Conservation (phyloP, 1,140 invertebrate genomes). For the Armadillidium nasatum region DNA sequence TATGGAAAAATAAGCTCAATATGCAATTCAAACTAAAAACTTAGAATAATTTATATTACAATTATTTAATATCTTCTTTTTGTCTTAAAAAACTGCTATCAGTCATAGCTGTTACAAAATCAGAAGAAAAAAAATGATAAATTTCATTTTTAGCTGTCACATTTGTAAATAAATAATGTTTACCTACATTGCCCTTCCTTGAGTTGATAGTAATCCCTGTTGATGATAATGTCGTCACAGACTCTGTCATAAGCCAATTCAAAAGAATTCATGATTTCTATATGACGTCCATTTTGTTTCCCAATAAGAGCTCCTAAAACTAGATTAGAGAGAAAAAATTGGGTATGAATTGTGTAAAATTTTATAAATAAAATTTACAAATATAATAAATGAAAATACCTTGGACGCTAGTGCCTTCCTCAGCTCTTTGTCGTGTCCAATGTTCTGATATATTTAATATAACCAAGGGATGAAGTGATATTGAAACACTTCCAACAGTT, state of each 20-base stretch:
- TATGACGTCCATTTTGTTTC: conserved; percentile 91
- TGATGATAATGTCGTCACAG: conserved; percentile 76
- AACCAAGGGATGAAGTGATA: conserved; percentile 91
- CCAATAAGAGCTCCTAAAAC: conserved; percentile 94
- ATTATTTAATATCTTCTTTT: no score
- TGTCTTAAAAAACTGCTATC: no score
- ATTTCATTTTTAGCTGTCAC: no score
- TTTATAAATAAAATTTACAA: neutral
- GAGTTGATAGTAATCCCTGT: conserved; percentile 88
- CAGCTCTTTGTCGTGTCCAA: conserved; percentile 89
- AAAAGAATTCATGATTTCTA: conserved; percentile 99
- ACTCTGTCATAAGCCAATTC: conserved; percentile 80
- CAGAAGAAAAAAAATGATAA: no score
- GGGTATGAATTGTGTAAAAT: no score
- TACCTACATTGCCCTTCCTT: conserved; percentile 91
- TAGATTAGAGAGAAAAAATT: conserved; percentile 52
- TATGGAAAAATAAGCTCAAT: no score
- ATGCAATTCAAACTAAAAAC: no score
- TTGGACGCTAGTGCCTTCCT: conserved; percentile 76
- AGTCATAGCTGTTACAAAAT: no score
- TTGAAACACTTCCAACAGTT: conserved; percentile 76
- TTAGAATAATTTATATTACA: no score
- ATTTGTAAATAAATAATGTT: neutral
- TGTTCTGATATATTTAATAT: conserved; percentile 99
- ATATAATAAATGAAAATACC: conserved; percentile 10